A percentile compares a stretch with the other conserved stretches of the same genome.
Conservation (phyloP, 2,113 vertebrate species). For the Vidua chalybeata region DNA sequence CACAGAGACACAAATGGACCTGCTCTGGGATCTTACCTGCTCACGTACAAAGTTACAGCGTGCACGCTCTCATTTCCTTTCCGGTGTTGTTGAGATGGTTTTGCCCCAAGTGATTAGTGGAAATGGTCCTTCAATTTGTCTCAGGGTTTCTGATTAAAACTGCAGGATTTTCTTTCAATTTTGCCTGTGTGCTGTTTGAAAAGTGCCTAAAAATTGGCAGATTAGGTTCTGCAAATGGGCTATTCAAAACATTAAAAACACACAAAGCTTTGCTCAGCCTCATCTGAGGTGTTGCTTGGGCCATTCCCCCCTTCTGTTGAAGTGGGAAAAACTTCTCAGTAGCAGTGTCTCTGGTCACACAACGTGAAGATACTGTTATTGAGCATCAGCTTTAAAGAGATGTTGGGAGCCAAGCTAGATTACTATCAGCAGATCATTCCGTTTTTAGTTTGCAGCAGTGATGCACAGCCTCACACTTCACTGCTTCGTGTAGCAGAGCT, state of each 20-base stretch:
- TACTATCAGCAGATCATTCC: not conserved
- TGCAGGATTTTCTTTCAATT: not conserved
- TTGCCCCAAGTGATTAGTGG: not conserved
- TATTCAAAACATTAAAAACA: not conserved
- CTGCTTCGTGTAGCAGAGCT: not conserved
- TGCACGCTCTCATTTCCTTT: not conserved
- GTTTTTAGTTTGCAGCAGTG: not conserved
- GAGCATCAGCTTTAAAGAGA: not conserved
- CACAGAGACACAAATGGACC: not conserved
- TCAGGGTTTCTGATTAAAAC: not conserved
- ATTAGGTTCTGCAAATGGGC: not conserved
- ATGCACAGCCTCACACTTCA: not conserved
- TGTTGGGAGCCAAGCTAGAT: not conserved
- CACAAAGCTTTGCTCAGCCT: not conserved
- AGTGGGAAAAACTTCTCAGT: not conserved
- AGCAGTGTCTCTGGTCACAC: not conserved
- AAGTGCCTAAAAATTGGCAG: not conserved
- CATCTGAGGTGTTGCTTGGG: not conserved
- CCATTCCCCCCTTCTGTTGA: not conserved
- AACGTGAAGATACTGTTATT: not conserved
- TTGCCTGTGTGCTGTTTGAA: not conserved
- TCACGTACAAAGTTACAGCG: not conserved
- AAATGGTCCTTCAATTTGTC: not conserved
- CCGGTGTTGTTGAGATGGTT: not conserved
- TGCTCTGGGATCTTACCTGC: not conserved